Percentiles rank a stretch among this genome's conserved stretches.
Conservation (phyloP, 2,797 vertebrate species). For the Diplodus sargus region DNA sequence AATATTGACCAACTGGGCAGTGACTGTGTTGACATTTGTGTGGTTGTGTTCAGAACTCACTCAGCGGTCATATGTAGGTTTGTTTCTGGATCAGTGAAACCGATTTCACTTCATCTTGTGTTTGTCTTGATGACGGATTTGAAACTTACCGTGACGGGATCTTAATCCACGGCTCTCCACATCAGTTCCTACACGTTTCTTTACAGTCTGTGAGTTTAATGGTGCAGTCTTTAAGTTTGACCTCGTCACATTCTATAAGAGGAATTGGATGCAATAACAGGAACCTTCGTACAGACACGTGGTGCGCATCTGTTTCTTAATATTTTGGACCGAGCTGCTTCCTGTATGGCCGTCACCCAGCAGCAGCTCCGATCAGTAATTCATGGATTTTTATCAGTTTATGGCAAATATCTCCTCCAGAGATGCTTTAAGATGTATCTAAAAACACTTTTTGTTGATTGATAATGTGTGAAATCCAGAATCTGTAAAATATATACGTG, state of each 20-base stretch:
- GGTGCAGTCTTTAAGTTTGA: not conserved
- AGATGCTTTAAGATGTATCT: no score
- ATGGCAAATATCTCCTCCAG: not conserved
- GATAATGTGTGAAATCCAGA: no score
- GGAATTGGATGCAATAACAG: not conserved
- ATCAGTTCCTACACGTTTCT: not conserved
- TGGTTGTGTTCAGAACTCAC: not conserved
- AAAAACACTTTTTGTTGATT: no score
- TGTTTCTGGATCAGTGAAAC: not conserved
- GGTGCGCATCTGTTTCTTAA: not conserved
- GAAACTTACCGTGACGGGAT: not conserved
- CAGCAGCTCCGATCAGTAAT: not conserved
- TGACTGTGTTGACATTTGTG: not conserved
- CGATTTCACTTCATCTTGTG: not conserved
- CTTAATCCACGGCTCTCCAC: no score
- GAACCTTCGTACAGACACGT: not conserved
- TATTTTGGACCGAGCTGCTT: not conserved
- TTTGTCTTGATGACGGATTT: no score
- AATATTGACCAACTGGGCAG: not conserved
- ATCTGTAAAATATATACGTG: no score
- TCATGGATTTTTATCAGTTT: constrained; percentile 3
- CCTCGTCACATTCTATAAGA: not conserved
- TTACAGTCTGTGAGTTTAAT: not conserved
- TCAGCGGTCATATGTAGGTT: rapidly evolving
- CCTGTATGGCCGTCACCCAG: constrained; percentile 11